Base-by-base conservation (phyloP, 1,140 invertebrate species). In the Arctopsyche grandis region DNA sequence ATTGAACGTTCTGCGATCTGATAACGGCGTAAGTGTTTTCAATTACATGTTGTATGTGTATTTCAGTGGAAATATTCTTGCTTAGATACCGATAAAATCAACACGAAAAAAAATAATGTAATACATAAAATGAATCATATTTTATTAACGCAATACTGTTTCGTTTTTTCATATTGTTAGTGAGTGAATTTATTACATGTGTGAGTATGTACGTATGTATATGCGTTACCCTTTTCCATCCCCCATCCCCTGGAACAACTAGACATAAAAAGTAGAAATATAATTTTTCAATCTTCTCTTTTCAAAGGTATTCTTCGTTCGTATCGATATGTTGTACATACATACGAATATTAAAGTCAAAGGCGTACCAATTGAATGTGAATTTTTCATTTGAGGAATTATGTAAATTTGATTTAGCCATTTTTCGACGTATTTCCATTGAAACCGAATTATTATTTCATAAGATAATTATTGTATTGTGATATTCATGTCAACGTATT, bases 241-340 rank as follows among this genome's bases (percentile, higher is more conserved):
- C 3, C 60, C 60, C 21, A 66, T 38, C 26, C 69, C 24, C 16
- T 66, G 26, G 16, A 48, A 16, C 29, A 71, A 71, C 69, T 71
- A 74, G 22, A 74, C 48, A 48, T 74, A 79, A 79, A 79, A 75
- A 73, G 78, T 75, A 75, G 73, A 79, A 75, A 79, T 79, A 79
- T 79, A 79, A 79, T 79, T 79, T 79, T 79, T 79, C 78, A 79
- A 79, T 79, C 78, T 76, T 79, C 78, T 75, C 73, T 75, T 75
- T 75, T 79, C 73, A 79, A 79, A 79, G 78, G 78, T 79, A 79
- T 79, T 79, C 71, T 29, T 22, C 52, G 63, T 60, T 74, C 43
- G 63, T 74, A 75, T 79, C 29, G 69, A 79, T 74, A 79, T 52
- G 38, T 38, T 38, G 29, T 38, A 38, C 29, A 38, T 75, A 43